These are phyloP conservation scores for Drosophila diplacantha DNA, from an alignment of 2,888 invertebrate genomes.

Conservation along the genomic window DNA sequence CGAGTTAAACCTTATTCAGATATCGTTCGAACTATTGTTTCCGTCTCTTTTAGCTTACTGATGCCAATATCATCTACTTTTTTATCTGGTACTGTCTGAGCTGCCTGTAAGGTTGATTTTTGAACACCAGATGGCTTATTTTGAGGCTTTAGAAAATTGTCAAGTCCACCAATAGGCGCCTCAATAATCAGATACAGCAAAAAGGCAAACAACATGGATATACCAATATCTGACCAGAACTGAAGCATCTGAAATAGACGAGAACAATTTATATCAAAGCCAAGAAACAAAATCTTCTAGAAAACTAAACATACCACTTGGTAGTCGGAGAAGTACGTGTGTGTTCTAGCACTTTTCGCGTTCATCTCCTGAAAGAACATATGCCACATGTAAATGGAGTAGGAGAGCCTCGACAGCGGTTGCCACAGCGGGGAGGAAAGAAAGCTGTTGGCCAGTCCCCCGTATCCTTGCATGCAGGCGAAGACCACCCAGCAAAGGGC, in stretches of 20 bases:
- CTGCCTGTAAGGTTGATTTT: background rate
- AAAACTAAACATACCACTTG: background rate
- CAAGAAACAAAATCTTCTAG: background rate
- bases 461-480: slow-evolving; percentile 64
- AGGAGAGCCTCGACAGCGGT: slow-evolving; percentile 44
- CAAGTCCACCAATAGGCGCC: slow-evolving; percentile 18
- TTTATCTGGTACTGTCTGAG: background rate
- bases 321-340: slow-evolving; percentile 17
- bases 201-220: slow-evolving; percentile 7
- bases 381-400: slow-evolving; percentile 22
- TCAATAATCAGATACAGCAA: slow-evolving; percentile 11
- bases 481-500: slow-evolving; percentile 16
- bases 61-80: no score
- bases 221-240: slow-evolving; percentile 15
- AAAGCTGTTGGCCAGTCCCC: slow-evolving; percentile 65
- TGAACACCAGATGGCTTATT: background rate
- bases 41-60: background rate
- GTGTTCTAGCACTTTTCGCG: slow-evolving; percentile 5
- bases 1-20: background rate
- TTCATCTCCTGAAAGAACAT: slow-evolving; percentile 19
- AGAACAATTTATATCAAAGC: background rate
- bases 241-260: slow-evolving; percentile 8
- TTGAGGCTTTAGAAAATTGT: slow-evolving; percentile 1
- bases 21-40: no score
- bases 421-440: slow-evolving; percentile 69